A percentile compares a stretch with the other conserved stretches of the same genome.
Conservation (phyloP, 2,888 invertebrate species). For the Cheilosia grossa region DNA sequence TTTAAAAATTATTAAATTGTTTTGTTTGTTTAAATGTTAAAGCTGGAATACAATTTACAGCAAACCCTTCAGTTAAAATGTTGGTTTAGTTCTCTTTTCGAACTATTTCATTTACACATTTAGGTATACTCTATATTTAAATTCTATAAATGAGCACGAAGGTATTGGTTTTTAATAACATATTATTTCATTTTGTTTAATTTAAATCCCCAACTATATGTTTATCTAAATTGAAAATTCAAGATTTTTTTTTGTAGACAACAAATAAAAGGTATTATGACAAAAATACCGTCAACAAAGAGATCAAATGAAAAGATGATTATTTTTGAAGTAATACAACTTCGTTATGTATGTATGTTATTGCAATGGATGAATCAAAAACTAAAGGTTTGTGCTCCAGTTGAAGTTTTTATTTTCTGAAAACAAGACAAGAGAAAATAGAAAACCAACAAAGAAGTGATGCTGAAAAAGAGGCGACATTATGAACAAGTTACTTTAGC, state of each 20-base stretch:
- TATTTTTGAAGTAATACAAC: slow-evolving; percentile 39
- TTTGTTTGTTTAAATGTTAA: slow-evolving; percentile 41
- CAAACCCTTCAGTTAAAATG: slow-evolving; percentile 23
- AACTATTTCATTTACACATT: slow-evolving; percentile 41
- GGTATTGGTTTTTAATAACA: slow-evolving; percentile 31
- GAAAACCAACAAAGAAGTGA: not conserved
- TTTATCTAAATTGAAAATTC: slow-evolving; percentile 48
- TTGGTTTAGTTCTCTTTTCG: not conserved
- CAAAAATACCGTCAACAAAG: slow-evolving; percentile 46
- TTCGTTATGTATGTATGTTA: slow-evolving; percentile 1
- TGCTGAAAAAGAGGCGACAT: too few relatives aligned
- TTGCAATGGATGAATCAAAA: slow-evolving; percentile 43
- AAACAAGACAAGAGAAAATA: slow-evolving; percentile 27
- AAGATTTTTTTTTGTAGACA: too few relatives aligned
- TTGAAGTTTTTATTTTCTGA: slow-evolving; percentile 30
- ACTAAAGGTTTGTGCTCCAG: slow-evolving; percentile 51
- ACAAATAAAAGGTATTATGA: slow-evolving; percentile 21
- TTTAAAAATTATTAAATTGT: slow-evolving; percentile 29
- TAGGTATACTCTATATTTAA: slow-evolving; percentile 21
- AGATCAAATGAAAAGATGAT: slow-evolving; percentile 70
- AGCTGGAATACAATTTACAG: slow-evolving; percentile 69
- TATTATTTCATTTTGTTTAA: not conserved
- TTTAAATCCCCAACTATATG: slow-evolving; percentile 27
- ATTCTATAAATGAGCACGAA: slow-evolving; percentile 66
- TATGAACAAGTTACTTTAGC: too few relatives aligned